Evolutionary conservation across 2,888 invertebrate species (phyloP), one percentile per base, ranked within the genome.

Genomic region (Schizotus pectinicornis): DNA sequence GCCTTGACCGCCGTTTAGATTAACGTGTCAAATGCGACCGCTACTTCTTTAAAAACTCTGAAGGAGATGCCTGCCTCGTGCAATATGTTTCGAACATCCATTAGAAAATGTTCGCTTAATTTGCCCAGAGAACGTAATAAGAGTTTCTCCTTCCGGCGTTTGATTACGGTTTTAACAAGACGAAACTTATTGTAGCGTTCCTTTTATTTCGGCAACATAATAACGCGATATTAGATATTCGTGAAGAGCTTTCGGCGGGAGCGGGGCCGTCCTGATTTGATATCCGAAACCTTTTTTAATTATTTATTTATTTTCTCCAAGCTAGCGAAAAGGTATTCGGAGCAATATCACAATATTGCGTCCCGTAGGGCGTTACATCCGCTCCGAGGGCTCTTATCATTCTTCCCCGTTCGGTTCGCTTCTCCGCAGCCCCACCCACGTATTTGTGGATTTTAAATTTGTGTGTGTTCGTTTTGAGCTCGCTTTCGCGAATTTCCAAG

Each of bases 361-460:
- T 62, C 48, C 51, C 35, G 30, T 14, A 38, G 52, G 57, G 52
- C 32, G 51, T 48, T 34, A 39, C n/a, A 14, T 42, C 36, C 34
- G 46, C 7, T 48, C 39, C 48, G 35, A 53, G 58, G 35, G 58
- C 39, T 43, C 58, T 58, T 53, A 52, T 52, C 57, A 35, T 51
- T 35, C 51, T 14, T 37, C 22, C 35, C 45, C 37, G 32, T 48
- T 54, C 53, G 38, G 37, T 31, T 54, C 47, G 34, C 22, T 22
- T 22, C 22, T 22, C 22, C 22, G 22, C 22, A 5, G 5, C 37
- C 48, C 53, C 35, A 8, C 46, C 46, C n/a, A 41, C 49, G 54
- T 55, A 59, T 62, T 62, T 62, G 59, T 62, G 67, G 67, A 67
- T 67, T 67, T 67, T 67, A 65, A 65, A 65, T 67, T 67, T 67